phyloP scores from a whole-genome alignment of 2,797 vertebrate species.

The Hypotaenidia okinawae region DNA sequence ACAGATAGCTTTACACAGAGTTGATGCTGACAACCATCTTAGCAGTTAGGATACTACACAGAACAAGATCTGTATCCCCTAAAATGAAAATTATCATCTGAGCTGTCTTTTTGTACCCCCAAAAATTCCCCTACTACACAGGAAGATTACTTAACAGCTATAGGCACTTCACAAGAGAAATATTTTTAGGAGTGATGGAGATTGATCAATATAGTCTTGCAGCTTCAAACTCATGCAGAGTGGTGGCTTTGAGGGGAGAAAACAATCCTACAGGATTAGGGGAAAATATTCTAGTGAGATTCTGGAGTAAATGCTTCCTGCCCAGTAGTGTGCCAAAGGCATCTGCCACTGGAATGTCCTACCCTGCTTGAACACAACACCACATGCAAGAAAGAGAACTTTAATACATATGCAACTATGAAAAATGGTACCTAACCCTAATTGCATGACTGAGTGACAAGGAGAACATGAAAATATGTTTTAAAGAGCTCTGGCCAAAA shows the following conservation, averaged over 20 bases:
- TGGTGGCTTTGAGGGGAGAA: neutral
- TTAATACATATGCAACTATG: neutral
- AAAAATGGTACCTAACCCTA: neutral
- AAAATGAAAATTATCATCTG: neutral
- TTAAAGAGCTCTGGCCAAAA: neutral
- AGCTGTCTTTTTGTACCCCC: neutral
- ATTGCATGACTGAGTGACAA: neutral
- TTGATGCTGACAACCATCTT: neutral
- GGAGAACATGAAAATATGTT: accelerated
- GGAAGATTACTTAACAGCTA: neutral
- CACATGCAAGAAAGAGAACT: neutral
- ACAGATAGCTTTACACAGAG: neutral
- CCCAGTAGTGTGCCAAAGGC: neutral
- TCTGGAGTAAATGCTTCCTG: neutral
- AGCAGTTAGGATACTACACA: neutral
- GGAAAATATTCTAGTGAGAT: neutral
- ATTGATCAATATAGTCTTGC: neutral
- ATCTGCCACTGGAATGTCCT: neutral
- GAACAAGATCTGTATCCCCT: neutral
- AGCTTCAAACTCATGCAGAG: neutral
- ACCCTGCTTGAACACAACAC: neutral
- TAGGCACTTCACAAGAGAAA: neutral
- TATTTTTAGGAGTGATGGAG: neutral
- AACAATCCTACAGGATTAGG: neutral
- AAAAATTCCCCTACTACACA: neutral